Evolutionary conservation across 2,888 invertebrate species (phyloP), one percentile per base, ranked within the genome.

Genomic region (Carcina quercana): DNA sequence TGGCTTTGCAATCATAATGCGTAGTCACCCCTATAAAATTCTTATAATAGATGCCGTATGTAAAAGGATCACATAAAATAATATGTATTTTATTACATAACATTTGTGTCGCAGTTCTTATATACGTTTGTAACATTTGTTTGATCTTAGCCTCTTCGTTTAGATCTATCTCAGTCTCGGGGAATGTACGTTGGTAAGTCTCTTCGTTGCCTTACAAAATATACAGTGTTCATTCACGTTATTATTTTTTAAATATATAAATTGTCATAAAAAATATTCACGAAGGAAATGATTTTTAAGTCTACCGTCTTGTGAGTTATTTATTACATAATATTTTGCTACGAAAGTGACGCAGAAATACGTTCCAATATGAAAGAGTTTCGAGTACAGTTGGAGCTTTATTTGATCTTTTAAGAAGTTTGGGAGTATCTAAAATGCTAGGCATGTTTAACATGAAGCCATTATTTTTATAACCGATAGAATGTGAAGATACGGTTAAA

Each of bases 121-220:
- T 12, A 24, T 43, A 47, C 58, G 64, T 42, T 66, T 63, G 59
- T 68, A 70, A 53, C 45, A 56, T 55, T 61, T 56, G 57, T 63
- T 70, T 58, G 72, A 65, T 71, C 62, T 75, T 69, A 76, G 76
- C 80, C 76, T 78, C 78, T 64, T 67, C 57, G n/a, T n/a, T n/a
- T 69, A 70, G 65, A 53, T 61, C 45, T 61, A 57, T 63, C 53
- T 78, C 82, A 82, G 82, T 82, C 82, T 82, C 80, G 67, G 82
- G 82, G 82, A 82, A 82, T 82, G 82, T 78, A 63, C 68, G 78
- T 72, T 79, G 76, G 71, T 74, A 68, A 82, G 82, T 82, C 80
- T 82, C 75, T 75, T 80, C 80, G 82, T 82, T 82, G 70, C 79
- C 82, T 82, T 80, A 82, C 69, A 67, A 63, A 62, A 64, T 71